A percentile compares a stretch with the other conserved stretches of the same genome.
These are phyloP conservation scores for Neodontobutis hainanensis DNA, from an alignment of 2,113 vertebrate genomes.

Conservation along the genomic window DNA sequence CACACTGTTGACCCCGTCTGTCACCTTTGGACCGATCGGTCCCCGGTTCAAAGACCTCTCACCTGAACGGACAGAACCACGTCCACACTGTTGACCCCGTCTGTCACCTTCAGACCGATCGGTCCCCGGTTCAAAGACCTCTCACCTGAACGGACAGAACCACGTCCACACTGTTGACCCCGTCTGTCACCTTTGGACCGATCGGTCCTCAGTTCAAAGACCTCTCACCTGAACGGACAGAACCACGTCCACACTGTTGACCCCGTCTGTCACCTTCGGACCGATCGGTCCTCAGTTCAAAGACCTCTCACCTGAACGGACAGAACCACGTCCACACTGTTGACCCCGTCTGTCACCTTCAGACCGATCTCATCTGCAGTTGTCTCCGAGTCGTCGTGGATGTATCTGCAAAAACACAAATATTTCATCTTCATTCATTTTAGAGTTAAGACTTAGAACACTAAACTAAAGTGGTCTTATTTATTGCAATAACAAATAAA, in stretches of 20 bases:
- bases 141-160: constrained; percentile 55
- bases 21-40: too few relatives aligned
- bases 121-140: too few relatives aligned
- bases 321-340: constrained; percentile 78
- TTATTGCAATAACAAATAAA: too few relatives aligned
- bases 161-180: constrained; percentile 83
- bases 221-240: constrained; percentile 50
- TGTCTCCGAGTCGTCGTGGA: constrained; percentile 89
- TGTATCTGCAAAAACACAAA: constrained; percentile 76
- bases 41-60: not conserved
- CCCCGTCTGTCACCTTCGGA: too few relatives aligned
- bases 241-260: constrained; percentile 81
- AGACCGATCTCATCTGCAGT: constrained; percentile 81
- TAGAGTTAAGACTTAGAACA: too few relatives aligned
- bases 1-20: constrained; percentile 86
- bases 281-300: too few relatives aligned
- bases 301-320: constrained; percentile 42
- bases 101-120: too few relatives aligned
- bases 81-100: constrained; percentile 85
- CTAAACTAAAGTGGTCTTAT: too few relatives aligned
- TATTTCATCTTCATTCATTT: too few relatives aligned
- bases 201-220: too few relatives aligned
- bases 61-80: constrained; percentile 66
- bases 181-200: too few relatives aligned
- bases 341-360: constrained; percentile 86